Percentiles rank a stretch among this genome's conserved stretches.
Evolutionary conservation across 30 jellyfish, hydroid and myxozoan species (phyloP).

Genomic region (Hydractinia echinata): DNA sequence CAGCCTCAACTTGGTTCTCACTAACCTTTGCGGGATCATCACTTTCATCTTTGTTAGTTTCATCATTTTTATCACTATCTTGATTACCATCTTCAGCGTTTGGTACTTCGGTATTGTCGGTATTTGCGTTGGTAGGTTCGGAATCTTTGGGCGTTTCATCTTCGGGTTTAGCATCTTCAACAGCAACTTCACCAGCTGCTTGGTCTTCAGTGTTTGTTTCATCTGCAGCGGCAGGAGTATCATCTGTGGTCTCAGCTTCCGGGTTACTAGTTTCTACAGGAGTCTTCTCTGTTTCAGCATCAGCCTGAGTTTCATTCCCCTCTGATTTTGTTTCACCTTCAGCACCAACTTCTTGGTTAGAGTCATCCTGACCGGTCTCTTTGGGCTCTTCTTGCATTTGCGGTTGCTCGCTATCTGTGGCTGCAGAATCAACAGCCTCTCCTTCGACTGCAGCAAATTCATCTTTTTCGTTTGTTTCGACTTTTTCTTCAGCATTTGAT

Average conservation of each 20-base stretch:
- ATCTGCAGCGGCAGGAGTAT: neutral
- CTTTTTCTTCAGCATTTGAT: neutral
- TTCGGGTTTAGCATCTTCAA: neutral
- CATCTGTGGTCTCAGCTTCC: slow-evolving; percentile 3
- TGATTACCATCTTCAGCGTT: neutral
- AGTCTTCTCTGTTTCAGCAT: neutral
- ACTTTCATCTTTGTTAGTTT: neutral
- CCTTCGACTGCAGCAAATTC: neutral
- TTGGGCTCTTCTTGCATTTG: neutral
- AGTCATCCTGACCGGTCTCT: neutral
- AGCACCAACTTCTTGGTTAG: neutral
- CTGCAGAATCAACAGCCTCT: neutral
- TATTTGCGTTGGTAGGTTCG: neutral
- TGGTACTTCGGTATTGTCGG: neutral
- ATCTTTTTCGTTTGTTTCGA: neutral
- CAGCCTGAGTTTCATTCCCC: neutral
- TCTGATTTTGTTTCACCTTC: neutral
- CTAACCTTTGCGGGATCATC: neutral
- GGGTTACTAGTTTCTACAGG: slow-evolving; percentile 8
- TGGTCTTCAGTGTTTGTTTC: neutral
- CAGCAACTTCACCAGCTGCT: neutral
- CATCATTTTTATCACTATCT: neutral
- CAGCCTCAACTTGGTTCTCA: neutral
- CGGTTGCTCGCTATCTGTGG: neutral
- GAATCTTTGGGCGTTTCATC: neutral